Percentiles rank a stretch among this genome's conserved stretches.
Conservation (phyloP, 2,113 vertebrate species). For the Xyrauchen texanus region DNA sequence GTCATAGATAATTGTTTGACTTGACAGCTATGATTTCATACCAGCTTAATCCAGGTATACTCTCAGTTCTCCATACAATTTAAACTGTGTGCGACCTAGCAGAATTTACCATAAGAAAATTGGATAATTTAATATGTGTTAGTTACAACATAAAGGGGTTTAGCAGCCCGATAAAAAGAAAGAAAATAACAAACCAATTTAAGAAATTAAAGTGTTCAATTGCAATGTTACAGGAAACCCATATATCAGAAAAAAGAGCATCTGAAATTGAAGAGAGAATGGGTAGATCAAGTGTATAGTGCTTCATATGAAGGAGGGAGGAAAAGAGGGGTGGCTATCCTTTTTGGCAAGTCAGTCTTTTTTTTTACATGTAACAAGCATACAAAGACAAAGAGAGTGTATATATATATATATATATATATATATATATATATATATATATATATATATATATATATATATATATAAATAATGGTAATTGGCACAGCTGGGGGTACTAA, state of each 20-base stretch:
- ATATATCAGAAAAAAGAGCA: neutral
- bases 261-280: neutral
- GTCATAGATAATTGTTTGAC: too few species aligned
- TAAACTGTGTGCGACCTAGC: neutral
- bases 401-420: too few species aligned
- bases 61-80: too few species aligned
- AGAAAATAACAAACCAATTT: too few species aligned
- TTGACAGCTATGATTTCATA: too few species aligned
- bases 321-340: neutral
- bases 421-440: too few species aligned
- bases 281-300: neutral
- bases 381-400: neutral
- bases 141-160: neutral
- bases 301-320: neutral
- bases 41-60: too few species aligned
- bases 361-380: neutral
- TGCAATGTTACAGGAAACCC: neutral
- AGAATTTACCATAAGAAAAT: neutral
- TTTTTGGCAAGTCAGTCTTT: neutral
- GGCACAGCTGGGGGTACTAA: too few species aligned
- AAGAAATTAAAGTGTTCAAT: neutral
- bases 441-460: too few species aligned
- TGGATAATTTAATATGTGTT: neutral
- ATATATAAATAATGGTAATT: neutral
- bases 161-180: too few species aligned